Evolutionary conservation across 2,797 vertebrate species (phyloP), one percentile per base, ranked within the genome.

Genomic region (Notolepis coatsorum): DNA sequence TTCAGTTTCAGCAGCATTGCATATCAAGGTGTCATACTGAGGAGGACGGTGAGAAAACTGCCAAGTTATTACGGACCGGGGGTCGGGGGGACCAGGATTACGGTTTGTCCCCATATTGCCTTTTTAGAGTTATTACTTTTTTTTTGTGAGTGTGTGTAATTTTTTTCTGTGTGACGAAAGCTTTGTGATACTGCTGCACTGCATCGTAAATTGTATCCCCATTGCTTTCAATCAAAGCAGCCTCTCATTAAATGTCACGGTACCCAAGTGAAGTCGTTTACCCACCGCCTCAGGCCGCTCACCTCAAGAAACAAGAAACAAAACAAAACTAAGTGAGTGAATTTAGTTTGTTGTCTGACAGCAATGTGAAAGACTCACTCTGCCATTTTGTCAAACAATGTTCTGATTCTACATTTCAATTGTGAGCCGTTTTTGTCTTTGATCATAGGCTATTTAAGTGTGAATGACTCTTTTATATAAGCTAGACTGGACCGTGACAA

Each of bases 41-140:
- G 60, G 54, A 49, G 37, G 51, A 75, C 38, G 18, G 48, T 50
- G 24, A 49, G 61, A 66, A 80, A 89, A 85, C 84, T 87, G 90
- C 87, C 86, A 90, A 86, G 64, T 77, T 60, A 75, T 74, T 67
- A 45, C 55, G 68, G 46, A 73, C 58, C 20, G 47, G 70, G 65
- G 52, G 78, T 58, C 20, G 47, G 70, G 65, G 52, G 78, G 65
- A 78, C 71, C 71, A 45, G 66, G 49, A 10, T 54, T 68, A 55
- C 56, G 45, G 61, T 50, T 76, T 80, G n/a, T 78, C 79, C 82
- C 67, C 61, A 73, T 73, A 65, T 84, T 90, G 85, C 87, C 83
- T 90, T 91, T n/a, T 90, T 77, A 77, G 74, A 88, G 59, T 80
- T 41, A 65, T 69, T 68, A 41, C 68, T 80, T 84, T 84, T 84